Conservation (phyloP, 2,797 vertebrate species). For the Podargus strigoides region DNA sequence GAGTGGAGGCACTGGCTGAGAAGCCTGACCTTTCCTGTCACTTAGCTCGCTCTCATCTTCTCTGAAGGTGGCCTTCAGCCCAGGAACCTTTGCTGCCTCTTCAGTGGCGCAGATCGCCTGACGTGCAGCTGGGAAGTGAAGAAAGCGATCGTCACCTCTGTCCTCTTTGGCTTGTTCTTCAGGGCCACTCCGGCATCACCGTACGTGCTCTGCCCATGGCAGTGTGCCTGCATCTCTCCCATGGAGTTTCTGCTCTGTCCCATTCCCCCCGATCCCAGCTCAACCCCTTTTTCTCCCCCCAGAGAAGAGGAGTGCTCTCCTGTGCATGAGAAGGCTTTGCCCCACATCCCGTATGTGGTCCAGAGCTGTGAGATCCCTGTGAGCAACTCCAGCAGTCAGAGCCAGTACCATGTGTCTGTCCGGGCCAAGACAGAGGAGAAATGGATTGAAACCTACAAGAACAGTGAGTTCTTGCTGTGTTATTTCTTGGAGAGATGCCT, state of each 20-base stretch:
- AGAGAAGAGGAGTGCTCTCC: conserved; percentile 71
- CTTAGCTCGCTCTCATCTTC: neutral
- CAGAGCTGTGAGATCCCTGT: conserved; percentile 67
- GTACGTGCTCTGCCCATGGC: conserved; percentile 10
- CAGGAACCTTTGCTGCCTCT: conserved; percentile 71
- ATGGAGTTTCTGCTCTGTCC: neutral
- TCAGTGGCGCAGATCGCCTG: conserved; percentile 52
- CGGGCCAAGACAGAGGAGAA: conserved; percentile 28
- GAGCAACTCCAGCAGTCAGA: neutral
- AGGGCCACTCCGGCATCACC: neutral
- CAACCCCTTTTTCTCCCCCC: neutral
- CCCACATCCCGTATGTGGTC: neutral
- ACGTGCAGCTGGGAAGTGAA: conserved; percentile 75
- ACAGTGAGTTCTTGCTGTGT: conserved; percentile 64
- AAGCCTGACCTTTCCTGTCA: neutral
- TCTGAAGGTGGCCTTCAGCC: conserved; percentile 52
- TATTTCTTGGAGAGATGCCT: neutral
- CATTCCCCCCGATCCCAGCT: neutral
- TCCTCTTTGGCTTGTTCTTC: conserved; percentile 72
- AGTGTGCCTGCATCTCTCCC: neutral
- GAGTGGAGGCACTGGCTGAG: neutral
- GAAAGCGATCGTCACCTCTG: conserved; percentile 39
- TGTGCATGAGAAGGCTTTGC: neutral
- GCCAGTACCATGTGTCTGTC: conserved; percentile 58
- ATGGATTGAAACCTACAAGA: neutral